Conservation (phyloP, 1,140 invertebrate species). For the Pollicipes pollicipes region DNA sequence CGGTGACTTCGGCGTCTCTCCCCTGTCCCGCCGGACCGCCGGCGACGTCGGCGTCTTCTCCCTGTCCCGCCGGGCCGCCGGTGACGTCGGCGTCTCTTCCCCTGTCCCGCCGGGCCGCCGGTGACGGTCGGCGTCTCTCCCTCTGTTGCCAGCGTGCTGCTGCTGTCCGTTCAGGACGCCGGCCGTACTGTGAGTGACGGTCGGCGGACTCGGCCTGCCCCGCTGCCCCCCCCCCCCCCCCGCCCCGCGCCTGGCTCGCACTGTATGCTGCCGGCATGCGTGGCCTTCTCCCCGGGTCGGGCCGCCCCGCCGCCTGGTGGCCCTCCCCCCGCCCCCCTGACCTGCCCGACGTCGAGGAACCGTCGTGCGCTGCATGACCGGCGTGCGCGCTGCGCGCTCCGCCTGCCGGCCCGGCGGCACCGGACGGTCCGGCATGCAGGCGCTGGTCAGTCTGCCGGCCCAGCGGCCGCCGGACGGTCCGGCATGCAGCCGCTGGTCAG, state of each 20-base stretch:
- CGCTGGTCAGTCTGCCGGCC: too few relatives aligned
- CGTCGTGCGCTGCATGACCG: too few relatives aligned
- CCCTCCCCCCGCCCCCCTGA: too few relatives aligned
- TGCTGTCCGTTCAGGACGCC: background rate
- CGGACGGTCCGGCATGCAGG: too few relatives aligned
- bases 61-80: background rate
- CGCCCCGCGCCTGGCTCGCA: too few relatives aligned
- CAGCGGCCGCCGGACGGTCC: too few relatives aligned
- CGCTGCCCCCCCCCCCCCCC: too few relatives aligned
- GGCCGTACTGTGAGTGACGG: background rate
- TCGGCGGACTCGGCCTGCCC: background rate
- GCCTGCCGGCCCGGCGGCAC: too few relatives aligned
- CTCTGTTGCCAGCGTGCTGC: constrained; percentile 2
- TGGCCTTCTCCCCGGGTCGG: background rate
- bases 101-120: background rate
- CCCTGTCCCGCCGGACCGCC: background rate
- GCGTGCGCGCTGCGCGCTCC: too few relatives aligned
- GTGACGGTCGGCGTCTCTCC: background rate
- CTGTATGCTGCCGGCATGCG: background rate
- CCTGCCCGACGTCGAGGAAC: too few relatives aligned
- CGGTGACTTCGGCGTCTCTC: background rate
- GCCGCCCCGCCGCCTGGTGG: too few relatives aligned
- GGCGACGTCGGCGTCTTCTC: constrained; percentile 1
- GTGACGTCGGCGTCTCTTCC: constrained; percentile 6
- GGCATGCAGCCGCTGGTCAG: too few relatives aligned